Conservation (phyloP, 2,797 vertebrate genomes). For the Acomys russatus region DNA sequence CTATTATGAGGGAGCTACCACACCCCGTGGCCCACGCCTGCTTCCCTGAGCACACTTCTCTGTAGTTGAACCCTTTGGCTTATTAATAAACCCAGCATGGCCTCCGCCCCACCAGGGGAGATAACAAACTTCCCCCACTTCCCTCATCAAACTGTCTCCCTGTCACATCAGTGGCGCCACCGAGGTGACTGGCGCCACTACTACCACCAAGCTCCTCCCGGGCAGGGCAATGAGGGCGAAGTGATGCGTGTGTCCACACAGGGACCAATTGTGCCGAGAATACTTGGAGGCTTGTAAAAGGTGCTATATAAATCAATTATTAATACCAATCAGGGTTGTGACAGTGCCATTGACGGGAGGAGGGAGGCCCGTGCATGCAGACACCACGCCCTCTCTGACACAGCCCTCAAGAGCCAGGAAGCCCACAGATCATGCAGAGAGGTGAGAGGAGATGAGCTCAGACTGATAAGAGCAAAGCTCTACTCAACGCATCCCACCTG, state of each 20-base stretch:
- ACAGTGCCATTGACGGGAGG: constrained; percentile 67
- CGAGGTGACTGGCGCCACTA: constrained; percentile 25
- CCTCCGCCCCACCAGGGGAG: constrained; percentile 54
- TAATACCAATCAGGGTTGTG: constrained; percentile 87
- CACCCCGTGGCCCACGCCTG: neutral
- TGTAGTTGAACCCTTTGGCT: neutral
- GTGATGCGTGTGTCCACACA: constrained; percentile 75
- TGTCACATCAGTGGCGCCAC: constrained; percentile 72
- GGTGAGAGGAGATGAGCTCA: neutral
- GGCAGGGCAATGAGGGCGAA: constrained; percentile 55
- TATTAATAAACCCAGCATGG: constrained; percentile 30
- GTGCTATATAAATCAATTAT: constrained; percentile 89
- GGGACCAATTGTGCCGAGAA: constrained; percentile 65
- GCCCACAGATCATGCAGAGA: neutral
- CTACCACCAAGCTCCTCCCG: constrained; percentile 38
- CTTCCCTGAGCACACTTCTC: neutral
- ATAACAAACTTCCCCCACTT: constrained; percentile 58
- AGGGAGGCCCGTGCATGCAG: constrained; percentile 77
- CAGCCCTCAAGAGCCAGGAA: constrained; percentile 36
- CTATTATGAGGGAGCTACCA: neutral
- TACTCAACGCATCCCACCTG: neutral
- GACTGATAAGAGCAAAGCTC: neutral
- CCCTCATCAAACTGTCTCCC: constrained; percentile 69
- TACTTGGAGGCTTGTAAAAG: constrained; percentile 84
- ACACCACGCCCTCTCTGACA: constrained; percentile 77